Evolutionary conservation across 2,113 vertebrate species (phyloP).

Genomic region (Oceanites oceanicus): DNA sequence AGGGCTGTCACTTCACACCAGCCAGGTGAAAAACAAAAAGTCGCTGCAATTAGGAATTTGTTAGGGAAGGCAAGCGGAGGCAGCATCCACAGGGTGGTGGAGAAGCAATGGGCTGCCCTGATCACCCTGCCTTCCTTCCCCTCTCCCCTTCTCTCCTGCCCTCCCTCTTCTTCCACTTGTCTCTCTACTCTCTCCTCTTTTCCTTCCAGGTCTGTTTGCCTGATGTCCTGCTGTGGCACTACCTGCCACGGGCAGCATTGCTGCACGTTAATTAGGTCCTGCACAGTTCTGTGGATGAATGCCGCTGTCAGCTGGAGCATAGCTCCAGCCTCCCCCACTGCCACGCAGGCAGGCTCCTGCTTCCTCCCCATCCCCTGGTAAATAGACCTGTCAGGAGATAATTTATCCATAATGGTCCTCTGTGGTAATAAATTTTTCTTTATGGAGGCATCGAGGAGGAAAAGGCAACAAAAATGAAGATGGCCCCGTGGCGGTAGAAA

Average conservation of each 20-base stretch:
- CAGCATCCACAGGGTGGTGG: neutral
- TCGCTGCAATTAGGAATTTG: neutral
- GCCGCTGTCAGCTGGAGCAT: neutral
- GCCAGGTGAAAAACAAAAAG: neutral
- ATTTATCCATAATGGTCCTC: neutral
- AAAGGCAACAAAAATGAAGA: neutral
- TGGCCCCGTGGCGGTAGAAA: neutral
- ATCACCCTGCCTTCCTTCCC: accelerated
- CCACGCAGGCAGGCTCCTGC: neutral
- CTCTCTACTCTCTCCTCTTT: neutral
- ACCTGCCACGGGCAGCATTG: neutral
- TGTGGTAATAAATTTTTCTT: neutral
- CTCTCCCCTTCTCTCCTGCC: neutral
- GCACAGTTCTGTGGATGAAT: neutral
- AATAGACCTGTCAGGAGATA: neutral
- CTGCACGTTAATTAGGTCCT: slow-evolving; percentile 9
- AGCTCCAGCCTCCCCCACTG: neutral
- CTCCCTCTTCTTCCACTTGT: neutral
- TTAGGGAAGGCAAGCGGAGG: neutral
- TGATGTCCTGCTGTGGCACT: neutral
- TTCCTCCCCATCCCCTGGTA: neutral
- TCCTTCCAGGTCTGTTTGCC: neutral
- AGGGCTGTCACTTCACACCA: neutral
- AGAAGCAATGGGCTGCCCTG: neutral
- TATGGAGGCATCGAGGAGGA: neutral